Conservation (phyloP, 2,888 invertebrate genomes). For the Leptothorax acervorum region DNA sequence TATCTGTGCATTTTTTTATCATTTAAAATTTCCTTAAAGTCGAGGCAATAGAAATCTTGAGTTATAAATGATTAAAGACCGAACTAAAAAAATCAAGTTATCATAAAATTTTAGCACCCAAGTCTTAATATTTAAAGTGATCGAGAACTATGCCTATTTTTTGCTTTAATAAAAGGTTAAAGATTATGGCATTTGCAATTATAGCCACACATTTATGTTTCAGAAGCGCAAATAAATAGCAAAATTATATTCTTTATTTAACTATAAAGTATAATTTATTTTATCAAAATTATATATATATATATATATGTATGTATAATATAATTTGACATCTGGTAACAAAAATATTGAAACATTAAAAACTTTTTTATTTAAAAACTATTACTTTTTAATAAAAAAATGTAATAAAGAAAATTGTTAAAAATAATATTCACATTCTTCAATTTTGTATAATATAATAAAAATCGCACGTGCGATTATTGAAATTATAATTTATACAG, state of each 20-base stretch:
- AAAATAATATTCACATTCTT: neutral
- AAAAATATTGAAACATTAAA: neutral
- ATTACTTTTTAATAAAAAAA: neutral
- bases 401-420: neutral
- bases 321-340: neutral
- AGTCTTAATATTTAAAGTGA: neutral
- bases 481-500: neutral
- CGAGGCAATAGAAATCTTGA: neutral
- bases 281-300: neutral
- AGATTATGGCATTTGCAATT: neutral
- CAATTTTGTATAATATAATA: neutral
- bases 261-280: neutral
- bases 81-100: neutral
- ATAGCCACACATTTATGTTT: neutral
- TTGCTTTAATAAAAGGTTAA: neutral
- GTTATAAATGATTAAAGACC: neutral
- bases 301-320: too few species aligned
- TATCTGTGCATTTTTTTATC: neutral
- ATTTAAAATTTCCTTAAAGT: neutral
- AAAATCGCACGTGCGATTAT: neutral
- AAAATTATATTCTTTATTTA: neutral
- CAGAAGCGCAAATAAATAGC: neutral
- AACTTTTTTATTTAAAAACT: neutral
- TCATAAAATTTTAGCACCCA: neutral
- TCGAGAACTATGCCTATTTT: neutral